Conservation (phyloP, 2,113 vertebrate species). For the Aldabrachelys gigantea region DNA sequence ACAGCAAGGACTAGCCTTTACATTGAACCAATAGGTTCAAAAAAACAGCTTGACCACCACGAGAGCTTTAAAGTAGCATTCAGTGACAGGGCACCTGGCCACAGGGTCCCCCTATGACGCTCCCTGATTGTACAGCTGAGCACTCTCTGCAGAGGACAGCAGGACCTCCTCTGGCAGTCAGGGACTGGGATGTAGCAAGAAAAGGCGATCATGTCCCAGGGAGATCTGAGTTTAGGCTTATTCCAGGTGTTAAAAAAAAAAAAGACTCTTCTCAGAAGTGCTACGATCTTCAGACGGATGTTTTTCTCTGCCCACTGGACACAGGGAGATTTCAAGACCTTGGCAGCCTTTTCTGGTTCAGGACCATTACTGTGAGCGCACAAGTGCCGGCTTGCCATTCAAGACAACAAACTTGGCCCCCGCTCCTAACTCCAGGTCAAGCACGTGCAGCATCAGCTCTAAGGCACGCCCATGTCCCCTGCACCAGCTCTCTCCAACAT, state of each 20-base stretch:
- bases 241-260: neutral
- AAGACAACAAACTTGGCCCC: neutral
- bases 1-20: neutral
- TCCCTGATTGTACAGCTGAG: accelerated
- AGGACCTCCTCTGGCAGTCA: accelerated
- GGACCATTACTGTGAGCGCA: neutral
- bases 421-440: neutral
- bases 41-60: neutral
- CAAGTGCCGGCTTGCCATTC: neutral
- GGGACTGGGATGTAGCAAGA: neutral
- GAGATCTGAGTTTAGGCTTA: neutral
- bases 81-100: accelerated
- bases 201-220: neutral
- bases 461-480: neutral
- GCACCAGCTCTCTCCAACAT: neutral
- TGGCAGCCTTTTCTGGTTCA: neutral
- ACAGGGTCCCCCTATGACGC: accelerated
- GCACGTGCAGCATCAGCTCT: neutral
- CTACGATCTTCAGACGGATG: neutral
- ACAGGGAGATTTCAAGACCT: neutral
- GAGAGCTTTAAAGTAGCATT: neutral
- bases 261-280: neutral
- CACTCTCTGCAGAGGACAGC: neutral
- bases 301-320: neutral
- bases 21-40: neutral